These are phyloP conservation scores for Cataglyphis altisquamis DNA, from an alignment of 2,888 invertebrate genomes.

Conservation along the genomic window DNA sequence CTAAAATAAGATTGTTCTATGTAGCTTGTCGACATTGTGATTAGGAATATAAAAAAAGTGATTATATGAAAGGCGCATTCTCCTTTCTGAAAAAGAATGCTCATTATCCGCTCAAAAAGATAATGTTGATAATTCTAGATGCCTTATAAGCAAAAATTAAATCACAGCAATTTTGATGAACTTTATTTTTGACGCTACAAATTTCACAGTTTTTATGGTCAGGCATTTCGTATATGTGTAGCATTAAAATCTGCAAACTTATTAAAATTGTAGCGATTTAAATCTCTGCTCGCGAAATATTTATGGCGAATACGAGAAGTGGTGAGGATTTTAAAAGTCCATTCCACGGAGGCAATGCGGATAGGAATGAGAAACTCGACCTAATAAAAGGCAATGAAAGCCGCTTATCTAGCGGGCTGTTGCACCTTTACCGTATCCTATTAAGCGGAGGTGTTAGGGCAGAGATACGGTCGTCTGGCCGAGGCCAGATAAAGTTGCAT, in stretches of 20 bases:
- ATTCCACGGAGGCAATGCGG: constrained; percentile 1
- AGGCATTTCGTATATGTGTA: background rate
- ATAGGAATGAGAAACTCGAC: background rate
- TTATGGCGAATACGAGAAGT: background rate
- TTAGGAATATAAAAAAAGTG: constrained; percentile 30
- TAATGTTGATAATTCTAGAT: background rate
- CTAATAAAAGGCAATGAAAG: constrained; percentile 6
- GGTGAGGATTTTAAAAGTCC: background rate
- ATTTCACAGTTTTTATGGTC: background rate
- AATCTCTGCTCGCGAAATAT: background rate
- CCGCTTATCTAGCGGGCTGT: constrained; percentile 26
- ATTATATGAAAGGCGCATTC: background rate
- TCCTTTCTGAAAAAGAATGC: background rate
- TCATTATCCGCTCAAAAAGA: background rate
- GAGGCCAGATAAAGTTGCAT: constrained; percentile 22
- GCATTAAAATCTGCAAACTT: background rate
- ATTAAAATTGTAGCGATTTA: background rate
- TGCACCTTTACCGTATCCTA: constrained; percentile 7
- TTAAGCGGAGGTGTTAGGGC: constrained; percentile 14
- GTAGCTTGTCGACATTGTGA: constrained; percentile 34
- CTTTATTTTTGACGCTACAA: background rate
- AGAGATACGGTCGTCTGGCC: background rate
- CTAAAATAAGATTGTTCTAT: constrained; percentile 40
- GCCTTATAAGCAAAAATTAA: background rate
- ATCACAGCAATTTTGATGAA: background rate